A percentile compares a stretch with the other conserved stretches of the same genome.
Evolutionary conservation across 2,888 invertebrate genomes (phyloP).

Genomic region (Empis livida): DNA sequence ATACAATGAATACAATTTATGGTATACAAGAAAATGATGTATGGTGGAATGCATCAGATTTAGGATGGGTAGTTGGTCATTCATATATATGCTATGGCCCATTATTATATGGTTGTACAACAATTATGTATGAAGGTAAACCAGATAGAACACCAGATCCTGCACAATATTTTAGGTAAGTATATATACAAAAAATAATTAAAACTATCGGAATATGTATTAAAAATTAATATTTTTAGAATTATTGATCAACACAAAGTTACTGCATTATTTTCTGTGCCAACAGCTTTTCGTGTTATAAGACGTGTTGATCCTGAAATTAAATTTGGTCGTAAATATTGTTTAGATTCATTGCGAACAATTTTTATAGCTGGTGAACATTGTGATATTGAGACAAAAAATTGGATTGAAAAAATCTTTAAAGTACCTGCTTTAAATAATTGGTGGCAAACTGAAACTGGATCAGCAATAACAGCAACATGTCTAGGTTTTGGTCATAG

Average conservation of each 20-base stretch:
- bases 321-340: conserved; percentile 54
- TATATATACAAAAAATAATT: background rate
- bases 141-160: conserved; percentile 91
- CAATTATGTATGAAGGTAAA: conserved; percentile 82
- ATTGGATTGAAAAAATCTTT: conserved; percentile 58
- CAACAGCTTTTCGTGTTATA: conserved; percentile 74
- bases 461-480: conserved; percentile 76
- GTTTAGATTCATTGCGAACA: conserved; percentile 51
- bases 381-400: conserved; percentile 80
- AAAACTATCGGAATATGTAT: background rate
- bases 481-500: conserved; percentile 65
- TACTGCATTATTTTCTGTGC: conserved; percentile 75
- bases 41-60: conserved; percentile 69
- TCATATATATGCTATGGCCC: conserved; percentile 92
- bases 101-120: conserved; percentile 62
- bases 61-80: conserved; percentile 88
- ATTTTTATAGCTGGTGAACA: conserved; percentile 87
- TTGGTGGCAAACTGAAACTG: conserved; percentile 97
- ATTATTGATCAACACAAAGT: conserved; percentile 80
- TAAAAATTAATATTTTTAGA: conserved; percentile 36
- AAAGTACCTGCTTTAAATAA: conserved; percentile 73
- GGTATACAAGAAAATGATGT: conserved; percentile 68
- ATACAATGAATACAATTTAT: conserved; percentile 73
- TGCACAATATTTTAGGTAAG: conserved; percentile 76
- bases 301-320: conserved; percentile 67